Percentiles rank a stretch among this genome's conserved stretches.
These are phyloP conservation scores for Drosophila pseudoobscura DNA, from an alignment of 1,140 invertebrate genomes.

Conservation along the genomic window DNA sequence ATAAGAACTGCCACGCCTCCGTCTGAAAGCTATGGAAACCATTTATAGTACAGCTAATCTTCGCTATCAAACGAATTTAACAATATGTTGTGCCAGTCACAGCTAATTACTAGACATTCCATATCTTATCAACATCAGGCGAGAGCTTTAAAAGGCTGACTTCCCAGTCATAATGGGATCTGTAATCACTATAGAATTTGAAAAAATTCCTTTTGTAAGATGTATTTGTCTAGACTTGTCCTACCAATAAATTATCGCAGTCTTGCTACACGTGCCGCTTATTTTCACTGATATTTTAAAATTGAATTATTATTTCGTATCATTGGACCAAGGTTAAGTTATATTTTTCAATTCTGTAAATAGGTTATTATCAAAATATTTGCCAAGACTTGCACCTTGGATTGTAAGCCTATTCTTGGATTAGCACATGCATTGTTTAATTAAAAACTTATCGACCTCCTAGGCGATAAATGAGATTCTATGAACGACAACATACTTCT, in stretches of 20 bases:
- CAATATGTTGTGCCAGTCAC: conserved; percentile 28
- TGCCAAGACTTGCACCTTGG: no score
- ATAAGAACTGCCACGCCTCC: conserved; percentile 46
- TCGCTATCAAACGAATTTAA: conserved; percentile 12
- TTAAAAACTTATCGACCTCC: conserved; percentile 7
- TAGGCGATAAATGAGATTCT: background rate
- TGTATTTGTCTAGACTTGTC: background rate
- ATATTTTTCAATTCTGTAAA: background rate
- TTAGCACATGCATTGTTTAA: conserved; percentile 1
- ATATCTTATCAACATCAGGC: conserved; percentile 40
- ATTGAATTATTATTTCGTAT: background rate
- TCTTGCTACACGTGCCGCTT: conserved; percentile 27
- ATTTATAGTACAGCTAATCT: conserved; percentile 16
- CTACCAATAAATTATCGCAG: conserved; percentile 2
- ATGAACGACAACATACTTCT: background rate
- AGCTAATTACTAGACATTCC: conserved; percentile 27
- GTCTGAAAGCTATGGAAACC: conserved; percentile 42
- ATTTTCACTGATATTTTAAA: background rate
- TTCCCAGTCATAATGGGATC: background rate
- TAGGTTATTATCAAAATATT: background rate
- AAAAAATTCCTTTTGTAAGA: no score
- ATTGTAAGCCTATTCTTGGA: background rate
- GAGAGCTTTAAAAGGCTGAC: conserved; percentile 1
- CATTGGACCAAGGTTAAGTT: conserved; percentile 2
- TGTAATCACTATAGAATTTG: background rate